Conservation (phyloP, 2,113 vertebrate genomes). For the Sus scrofa region T2T-Sscrofa CM000820.6:18959001-18959500, state of each 20-base stretch:
- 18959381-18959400: neutral
- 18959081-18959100: neutral
- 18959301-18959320: neutral
- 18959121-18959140: neutral
- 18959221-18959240: neutral
- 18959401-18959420: neutral
- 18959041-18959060: neutral
- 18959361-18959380: neutral
- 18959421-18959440: too few species aligned
- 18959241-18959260: neutral
- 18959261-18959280: neutral
- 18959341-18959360: neutral
- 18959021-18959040: neutral
- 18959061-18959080: neutral
- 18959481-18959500: too few species aligned
- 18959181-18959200: neutral
- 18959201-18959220: conserved; percentile 9
- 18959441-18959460: too few species aligned
- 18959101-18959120: neutral
- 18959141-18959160: neutral
- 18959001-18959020: neutral
- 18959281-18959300: neutral
- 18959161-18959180: neutral
- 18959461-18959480: too few species aligned
- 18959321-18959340: neutral